Evolutionary conservation across 2,797 vertebrate species (phyloP), one percentile per base, ranked within the genome.

Genomic region (Benthosema pterotum): DNA sequence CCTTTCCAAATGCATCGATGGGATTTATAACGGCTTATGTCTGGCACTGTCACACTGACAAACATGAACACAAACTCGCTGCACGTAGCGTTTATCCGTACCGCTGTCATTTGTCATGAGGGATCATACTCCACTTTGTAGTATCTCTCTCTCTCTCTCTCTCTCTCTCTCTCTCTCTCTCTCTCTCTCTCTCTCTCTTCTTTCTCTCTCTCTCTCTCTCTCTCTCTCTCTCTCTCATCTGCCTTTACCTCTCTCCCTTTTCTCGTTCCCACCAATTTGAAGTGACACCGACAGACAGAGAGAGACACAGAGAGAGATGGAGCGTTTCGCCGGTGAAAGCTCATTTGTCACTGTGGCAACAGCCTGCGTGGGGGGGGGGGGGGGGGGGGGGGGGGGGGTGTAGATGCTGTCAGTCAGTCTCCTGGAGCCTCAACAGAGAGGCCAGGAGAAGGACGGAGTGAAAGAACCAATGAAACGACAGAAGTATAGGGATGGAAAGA

Each of bases 331-430:
- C 72, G 54, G 60, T 78, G 79, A 80, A 87, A 86, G 74, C 77
- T 74, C 85, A 86, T 89, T 82, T 82, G 85, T 91, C 89, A 88
- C 86, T 85, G 50, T 83, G 80, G 87, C 80, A 88, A 87, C 85
- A 56, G n/a, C n/a, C n/a, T n/a, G n/a, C n/a, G n/a, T n/a, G n/a
- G 59, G 53, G 68, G 48, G 48, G 54, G 50, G 38, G 16, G n/a
- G 3, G 13, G 28, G 28, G 28, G 8, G 3, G 19, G 19, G 47
- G 57, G 70, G 56, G 75, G 71, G 65, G 78, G 72, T 76, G 75
- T 69, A 68, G 65, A 58, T 55, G 72, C 66, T 78, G 67, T 88
- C 85, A 76, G 0, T 0, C 18, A 0, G 28, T 73, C 71, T 81
- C 65, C 75, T 28, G 71, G 17, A 75, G 69, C 60, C 48, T 67